Evolutionary conservation across 2,888 invertebrate genomes (phyloP).

Genomic region (Achlya flavicornis): DNA sequence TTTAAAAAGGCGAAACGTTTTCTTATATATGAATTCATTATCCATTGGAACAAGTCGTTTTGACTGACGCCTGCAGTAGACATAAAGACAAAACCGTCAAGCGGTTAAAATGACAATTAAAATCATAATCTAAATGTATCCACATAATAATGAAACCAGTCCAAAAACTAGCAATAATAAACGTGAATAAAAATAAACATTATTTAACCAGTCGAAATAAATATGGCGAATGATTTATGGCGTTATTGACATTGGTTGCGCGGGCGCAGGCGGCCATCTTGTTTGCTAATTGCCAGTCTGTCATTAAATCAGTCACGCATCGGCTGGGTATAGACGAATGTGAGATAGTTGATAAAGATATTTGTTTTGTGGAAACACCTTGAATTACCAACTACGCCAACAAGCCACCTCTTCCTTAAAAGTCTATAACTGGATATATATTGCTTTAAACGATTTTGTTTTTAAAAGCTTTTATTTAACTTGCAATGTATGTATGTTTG

Average conservation of each 20-base stretch:
- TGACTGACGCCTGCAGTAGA: constrained; percentile 11
- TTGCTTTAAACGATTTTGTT: too few species aligned
- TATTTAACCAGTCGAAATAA: constrained; percentile 67
- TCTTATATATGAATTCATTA: neutral
- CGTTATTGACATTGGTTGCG: constrained; percentile 74
- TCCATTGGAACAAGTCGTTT: constrained; percentile 9
- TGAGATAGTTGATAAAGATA: constrained; percentile 29
- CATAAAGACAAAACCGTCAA: constrained; percentile 15
- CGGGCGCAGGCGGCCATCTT: constrained; percentile 75
- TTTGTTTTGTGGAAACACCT: constrained; percentile 43
- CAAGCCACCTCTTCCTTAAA: neutral
- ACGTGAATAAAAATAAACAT: constrained; percentile 59
- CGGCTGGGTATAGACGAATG: constrained; percentile 43
- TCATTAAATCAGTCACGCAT: constrained; percentile 76
- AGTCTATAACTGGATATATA: neutral
- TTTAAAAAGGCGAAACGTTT: constrained; percentile 18
- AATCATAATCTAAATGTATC: constrained; percentile 3
- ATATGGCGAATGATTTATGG: constrained; percentile 78
- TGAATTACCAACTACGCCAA: constrained; percentile 21
- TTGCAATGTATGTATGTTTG: too few species aligned
- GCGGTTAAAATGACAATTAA: constrained; percentile 33
- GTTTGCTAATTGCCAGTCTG: constrained; percentile 72
- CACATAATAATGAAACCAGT: constrained; percentile 26
- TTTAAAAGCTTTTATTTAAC: too few species aligned
- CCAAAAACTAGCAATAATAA: constrained; percentile 39